phyloP scores from a whole-genome alignment of 2,113 vertebrate genomes.

The Terrapene triunguis region DNA sequence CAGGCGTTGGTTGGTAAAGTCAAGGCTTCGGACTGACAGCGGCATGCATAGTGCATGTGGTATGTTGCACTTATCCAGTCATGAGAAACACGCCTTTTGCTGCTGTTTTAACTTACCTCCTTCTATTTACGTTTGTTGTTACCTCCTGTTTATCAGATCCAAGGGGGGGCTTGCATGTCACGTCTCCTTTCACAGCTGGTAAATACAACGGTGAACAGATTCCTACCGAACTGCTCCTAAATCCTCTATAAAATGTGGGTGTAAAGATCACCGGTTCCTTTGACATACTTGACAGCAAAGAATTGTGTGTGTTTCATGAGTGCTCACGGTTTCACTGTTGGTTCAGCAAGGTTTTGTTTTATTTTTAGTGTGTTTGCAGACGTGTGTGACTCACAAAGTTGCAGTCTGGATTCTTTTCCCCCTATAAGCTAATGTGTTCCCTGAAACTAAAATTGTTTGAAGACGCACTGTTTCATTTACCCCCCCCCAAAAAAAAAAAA shows the following conservation, averaged over 20 bases:
- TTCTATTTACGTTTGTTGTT: no score
- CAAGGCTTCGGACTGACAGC: not conserved
- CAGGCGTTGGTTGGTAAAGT: not conserved
- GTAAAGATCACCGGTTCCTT: not conserved
- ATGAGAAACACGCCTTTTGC: not conserved
- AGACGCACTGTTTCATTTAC: not conserved
- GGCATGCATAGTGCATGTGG: not conserved
- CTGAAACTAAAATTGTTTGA: not conserved
- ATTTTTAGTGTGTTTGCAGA: not conserved
- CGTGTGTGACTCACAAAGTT: not conserved
- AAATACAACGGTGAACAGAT: fast-evolving
- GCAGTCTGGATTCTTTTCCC: not conserved
- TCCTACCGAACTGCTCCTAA: not conserved
- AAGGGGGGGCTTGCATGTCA: fast-evolving
- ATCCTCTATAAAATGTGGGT: not conserved
- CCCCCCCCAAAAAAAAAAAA: not conserved
- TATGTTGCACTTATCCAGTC: not conserved
- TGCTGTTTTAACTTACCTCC: not conserved
- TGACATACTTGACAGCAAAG: fast-evolving
- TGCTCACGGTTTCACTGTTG: not conserved
- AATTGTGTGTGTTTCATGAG: fast-evolving
- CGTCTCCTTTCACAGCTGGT: not conserved
- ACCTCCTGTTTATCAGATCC: not conserved
- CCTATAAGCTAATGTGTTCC: not conserved
- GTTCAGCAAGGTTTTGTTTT: not conserved